Evolutionary conservation across 2,888 invertebrate genomes (phyloP), one percentile per base, ranked within the genome.

Genomic region (Aquatica leii): DNA sequence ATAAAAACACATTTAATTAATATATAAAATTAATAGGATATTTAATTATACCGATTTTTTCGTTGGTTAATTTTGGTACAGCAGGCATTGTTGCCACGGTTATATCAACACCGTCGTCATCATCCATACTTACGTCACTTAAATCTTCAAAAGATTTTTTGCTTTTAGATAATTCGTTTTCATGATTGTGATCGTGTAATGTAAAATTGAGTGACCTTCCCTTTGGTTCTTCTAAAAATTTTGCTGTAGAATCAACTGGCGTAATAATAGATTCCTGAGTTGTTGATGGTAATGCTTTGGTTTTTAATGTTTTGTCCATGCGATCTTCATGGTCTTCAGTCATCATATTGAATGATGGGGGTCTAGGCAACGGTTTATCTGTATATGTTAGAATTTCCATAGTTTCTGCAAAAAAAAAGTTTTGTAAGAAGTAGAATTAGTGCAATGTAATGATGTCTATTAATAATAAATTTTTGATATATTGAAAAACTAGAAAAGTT

Each of bases 91-190:
- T 40, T 21, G 41, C 41, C 14, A 9, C 35, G 6, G 80, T 80
- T 78, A 76, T 78, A 74, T 62, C 78, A 73, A 71, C 80, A 37
- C 82, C 83, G 11, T 88, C 90, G 53, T 90, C 87, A 64, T 86
- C 86, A 70, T 90, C 90, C 84, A 93, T 87, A 72, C 87, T 91
- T 15, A 93, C 90, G 78, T 93, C 91, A 77, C 92, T 92, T n/a
- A 93, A 82, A 79, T 92, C 92, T 35, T 84, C 79, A 40, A 84
- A 61, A 46, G 68, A 64, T 11, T 67, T 62, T n/a, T 67, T 67
- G 1, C 63, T 62, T 4, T 73, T 67, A 17, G 46, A 48, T 49
- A 80, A 64, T 11, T 74, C 71, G 59, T 81, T 80, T 11, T 70
- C 73, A 18, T 67, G 63, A n/a, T 66, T 69, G 15, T 74, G 68